Conservation (phyloP, 2,113 vertebrate genomes). For the Ammodytes dubius region DNA sequence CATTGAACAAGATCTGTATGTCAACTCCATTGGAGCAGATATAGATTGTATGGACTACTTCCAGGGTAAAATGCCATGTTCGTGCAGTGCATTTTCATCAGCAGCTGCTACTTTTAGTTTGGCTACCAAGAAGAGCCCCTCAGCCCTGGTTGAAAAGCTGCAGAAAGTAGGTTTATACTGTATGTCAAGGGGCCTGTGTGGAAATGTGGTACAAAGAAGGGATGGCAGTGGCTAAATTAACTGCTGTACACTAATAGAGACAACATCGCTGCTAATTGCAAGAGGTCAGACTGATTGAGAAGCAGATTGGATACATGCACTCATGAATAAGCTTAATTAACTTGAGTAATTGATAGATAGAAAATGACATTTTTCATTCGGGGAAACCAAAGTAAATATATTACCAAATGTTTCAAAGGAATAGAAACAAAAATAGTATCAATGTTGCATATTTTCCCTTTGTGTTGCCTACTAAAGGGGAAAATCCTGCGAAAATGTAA, state of each 20-base stretch:
- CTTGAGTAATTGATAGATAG: slow-evolving; percentile 5
- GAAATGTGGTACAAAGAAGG: too few species aligned
- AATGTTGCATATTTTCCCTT: neutral
- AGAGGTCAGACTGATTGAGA: neutral
- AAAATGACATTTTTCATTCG: slow-evolving; percentile 7
- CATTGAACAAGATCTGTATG: slow-evolving; percentile 50
- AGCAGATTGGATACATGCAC: neutral
- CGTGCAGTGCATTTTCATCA: slow-evolving; percentile 55
- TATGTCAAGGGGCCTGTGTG: neutral
- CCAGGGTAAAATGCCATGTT: slow-evolving; percentile 55
- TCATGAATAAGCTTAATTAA: slow-evolving; percentile 17
- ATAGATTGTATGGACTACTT: slow-evolving; percentile 32
- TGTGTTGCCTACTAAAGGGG: neutral
- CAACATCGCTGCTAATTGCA: neutral
- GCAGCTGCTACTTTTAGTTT: slow-evolving; percentile 53
- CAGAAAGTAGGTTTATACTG: slow-evolving; percentile 27
- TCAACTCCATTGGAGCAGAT: slow-evolving; percentile 31
- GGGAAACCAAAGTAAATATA: slow-evolving; percentile 2
- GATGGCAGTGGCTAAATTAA: neutral
- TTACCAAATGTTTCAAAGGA: neutral
- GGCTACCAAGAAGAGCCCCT: slow-evolving; percentile 32
- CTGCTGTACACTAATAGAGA: neutral
- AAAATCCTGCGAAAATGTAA: neutral
- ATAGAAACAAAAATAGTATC: neutral
- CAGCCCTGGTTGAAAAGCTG: slow-evolving; percentile 20